These are phyloP conservation scores for Metellina segmentata DNA, from an alignment of 2,888 invertebrate species.

Conservation along the genomic window DNA sequence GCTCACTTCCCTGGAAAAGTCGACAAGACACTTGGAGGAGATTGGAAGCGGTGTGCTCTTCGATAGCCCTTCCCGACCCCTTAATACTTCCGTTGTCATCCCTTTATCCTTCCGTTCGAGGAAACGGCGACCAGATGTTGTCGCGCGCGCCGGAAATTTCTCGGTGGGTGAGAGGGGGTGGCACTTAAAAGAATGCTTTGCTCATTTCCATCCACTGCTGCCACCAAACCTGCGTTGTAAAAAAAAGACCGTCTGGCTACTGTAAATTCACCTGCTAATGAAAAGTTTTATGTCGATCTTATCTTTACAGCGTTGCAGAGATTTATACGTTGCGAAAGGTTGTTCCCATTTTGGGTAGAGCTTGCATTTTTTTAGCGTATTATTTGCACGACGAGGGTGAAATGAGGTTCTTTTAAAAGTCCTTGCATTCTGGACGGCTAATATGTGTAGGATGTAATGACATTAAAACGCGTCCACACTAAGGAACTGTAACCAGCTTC, in stretches of 20 bases:
- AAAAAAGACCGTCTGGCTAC: not conserved
- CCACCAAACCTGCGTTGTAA: not conserved
- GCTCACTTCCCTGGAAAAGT: not conserved
- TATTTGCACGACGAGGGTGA: no score
- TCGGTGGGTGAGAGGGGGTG: slow-evolving; percentile 6
- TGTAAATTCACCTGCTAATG: not conserved
- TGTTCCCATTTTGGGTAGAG: no score
- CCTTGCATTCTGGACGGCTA: no score
- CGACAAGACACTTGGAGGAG: slow-evolving; percentile 7
- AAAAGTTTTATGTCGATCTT: not conserved
- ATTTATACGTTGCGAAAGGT: not conserved
- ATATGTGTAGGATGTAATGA: no score
- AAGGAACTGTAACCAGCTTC: no score
- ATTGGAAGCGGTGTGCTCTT: slow-evolving; percentile 11
- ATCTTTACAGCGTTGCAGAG: not conserved
- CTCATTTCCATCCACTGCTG: not conserved
- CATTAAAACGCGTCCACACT: no score
- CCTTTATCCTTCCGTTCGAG: slow-evolving; percentile 66
- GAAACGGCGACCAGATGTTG: slow-evolving; percentile 58
- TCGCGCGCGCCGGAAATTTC: slow-evolving; percentile 52
- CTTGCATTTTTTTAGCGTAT: no score
- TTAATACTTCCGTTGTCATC: slow-evolving; percentile 72
- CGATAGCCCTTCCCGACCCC: slow-evolving; percentile 41
- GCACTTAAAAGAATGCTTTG: slow-evolving; percentile 16
- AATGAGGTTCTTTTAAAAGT: no score